Conservation (phyloP, 2,113 vertebrate genomes). For the Laticauda colubrina region DNA sequence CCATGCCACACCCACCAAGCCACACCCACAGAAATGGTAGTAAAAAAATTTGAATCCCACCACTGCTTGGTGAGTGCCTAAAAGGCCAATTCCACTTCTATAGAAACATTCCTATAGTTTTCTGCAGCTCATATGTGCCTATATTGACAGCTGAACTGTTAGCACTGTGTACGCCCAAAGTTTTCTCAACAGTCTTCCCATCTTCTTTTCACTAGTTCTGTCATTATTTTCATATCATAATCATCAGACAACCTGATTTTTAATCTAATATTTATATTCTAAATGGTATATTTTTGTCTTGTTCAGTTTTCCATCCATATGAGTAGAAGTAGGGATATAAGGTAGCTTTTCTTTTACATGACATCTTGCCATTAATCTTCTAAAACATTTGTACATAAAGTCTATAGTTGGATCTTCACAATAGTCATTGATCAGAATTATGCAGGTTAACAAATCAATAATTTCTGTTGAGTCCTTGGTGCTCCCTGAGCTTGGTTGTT, state of each 20-base stretch:
- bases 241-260: not conserved
- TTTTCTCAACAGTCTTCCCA: not conserved
- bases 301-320: not conserved
- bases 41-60: too few relatives aligned
- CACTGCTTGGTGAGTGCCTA: not conserved
- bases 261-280: not conserved
- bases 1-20: too few relatives aligned
- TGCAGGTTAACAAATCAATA: not conserved
- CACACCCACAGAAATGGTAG: too few relatives aligned
- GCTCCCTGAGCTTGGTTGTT: not conserved
- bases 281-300: not conserved
- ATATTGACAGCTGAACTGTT: not conserved
- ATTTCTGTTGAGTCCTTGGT: not conserved
- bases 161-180: not conserved
- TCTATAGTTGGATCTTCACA: not conserved
- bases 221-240: not conserved
- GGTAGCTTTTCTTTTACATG: not conserved
- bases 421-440: not conserved
- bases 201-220: not conserved
- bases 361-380: not conserved
- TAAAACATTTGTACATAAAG: not conserved
- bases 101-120: not conserved
- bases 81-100: not conserved
- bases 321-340: not conserved
- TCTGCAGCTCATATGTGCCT: not conserved